Conservation (phyloP, 2,797 vertebrate species). For the Sylvilagus floridanus region DNA sequence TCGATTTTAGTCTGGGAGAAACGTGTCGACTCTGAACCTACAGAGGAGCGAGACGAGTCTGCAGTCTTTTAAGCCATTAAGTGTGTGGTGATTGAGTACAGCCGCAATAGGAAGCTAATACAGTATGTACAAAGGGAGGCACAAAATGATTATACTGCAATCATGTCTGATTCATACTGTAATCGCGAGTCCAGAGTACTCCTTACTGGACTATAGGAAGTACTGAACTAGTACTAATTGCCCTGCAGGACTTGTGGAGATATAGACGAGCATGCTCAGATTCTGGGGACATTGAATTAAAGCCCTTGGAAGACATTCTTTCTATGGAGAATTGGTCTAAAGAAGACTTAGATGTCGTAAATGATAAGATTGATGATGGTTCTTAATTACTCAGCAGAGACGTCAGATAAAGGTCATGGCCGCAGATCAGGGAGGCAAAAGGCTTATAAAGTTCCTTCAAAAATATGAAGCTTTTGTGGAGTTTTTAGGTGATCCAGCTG, state of each 20-base stretch:
- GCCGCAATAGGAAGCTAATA: not conserved
- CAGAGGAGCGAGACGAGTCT: not conserved
- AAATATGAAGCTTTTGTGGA: not conserved
- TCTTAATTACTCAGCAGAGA: not conserved
- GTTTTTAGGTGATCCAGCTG: not conserved
- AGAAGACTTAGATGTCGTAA: not conserved
- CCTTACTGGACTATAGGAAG: not conserved
- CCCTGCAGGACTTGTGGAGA: not conserved
- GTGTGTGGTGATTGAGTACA: not conserved
- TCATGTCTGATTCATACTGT: not conserved
- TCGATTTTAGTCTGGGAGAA: not conserved
- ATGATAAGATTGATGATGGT: not conserved
- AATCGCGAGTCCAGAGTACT: not conserved
- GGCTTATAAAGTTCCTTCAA: not conserved
- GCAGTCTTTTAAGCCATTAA: not conserved
- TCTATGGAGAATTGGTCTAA: not conserved
- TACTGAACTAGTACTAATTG: not conserved
- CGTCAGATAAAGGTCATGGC: not conserved
- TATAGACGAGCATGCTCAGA: not conserved
- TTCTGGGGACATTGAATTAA: constrained; percentile 1
- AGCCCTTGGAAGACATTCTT: not conserved
- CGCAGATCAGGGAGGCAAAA: not conserved
- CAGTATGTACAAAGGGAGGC: not conserved
- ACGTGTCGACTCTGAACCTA: not conserved
- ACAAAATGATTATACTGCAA: not conserved